Evolutionary conservation across 2,113 vertebrate species (phyloP).

Genomic region (Plecturocebus donacophilus): DNA sequence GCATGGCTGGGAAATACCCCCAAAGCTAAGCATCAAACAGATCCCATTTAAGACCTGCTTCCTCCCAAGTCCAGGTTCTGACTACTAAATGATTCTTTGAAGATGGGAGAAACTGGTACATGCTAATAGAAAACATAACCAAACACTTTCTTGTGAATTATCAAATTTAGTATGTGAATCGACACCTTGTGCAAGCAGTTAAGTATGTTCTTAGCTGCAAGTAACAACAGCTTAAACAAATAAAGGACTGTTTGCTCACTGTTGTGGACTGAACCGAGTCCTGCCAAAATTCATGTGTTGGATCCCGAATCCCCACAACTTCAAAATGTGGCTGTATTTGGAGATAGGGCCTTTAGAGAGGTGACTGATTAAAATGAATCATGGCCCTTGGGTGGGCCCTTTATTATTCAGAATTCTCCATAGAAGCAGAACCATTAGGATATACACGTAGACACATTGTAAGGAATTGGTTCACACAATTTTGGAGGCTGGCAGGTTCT

Average conservation of each 20-base stretch:
- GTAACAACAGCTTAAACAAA: background rate
- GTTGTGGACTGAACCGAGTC: background rate
- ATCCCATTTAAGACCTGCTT: background rate
- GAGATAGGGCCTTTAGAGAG: background rate
- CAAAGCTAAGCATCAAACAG: background rate
- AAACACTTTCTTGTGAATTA: background rate
- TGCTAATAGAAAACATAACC: background rate
- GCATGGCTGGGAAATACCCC: background rate
- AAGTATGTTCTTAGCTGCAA: background rate
- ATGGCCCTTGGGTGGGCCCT: background rate
- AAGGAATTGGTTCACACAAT: background rate
- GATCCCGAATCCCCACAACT: background rate
- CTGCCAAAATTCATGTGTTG: background rate
- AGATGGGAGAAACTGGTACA: background rate
- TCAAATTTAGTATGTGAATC: background rate
- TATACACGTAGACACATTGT: background rate
- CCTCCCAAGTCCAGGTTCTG: background rate
- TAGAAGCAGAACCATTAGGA: background rate
- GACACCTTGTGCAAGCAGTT: background rate
- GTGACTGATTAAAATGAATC: conserved; percentile 18
- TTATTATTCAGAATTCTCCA: background rate
- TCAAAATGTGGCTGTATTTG: background rate
- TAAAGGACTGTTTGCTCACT: background rate
- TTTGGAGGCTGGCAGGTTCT: background rate
- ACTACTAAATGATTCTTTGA: background rate